A percentile compares a stretch with the other conserved stretches of the same genome.
These are phyloP conservation scores for Drosophila limbata DNA, from an alignment of 2,888 invertebrate genomes.

Conservation along the genomic window DNA sequence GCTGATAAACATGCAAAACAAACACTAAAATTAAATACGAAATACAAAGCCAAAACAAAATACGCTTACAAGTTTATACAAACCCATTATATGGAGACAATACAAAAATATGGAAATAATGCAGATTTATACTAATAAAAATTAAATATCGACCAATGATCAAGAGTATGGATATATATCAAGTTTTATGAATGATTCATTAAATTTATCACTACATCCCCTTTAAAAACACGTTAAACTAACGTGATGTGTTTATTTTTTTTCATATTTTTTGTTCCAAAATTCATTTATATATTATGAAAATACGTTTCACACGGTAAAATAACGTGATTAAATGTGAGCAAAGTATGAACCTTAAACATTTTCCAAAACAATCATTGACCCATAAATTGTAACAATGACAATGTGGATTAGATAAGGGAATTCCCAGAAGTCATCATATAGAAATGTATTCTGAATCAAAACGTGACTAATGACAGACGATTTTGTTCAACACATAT, in stretches of 20 bases:
- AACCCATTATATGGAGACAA: no score
- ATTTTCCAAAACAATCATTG: constrained; percentile 5
- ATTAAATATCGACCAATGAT: neutral
- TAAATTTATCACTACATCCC: neutral
- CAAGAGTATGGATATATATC: neutral
- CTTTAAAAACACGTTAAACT: neutral
- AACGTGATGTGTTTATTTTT: neutral
- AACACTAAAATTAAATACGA: constrained; percentile 15
- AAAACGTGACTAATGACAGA: constrained; percentile 16
- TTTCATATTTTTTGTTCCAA: neutral
- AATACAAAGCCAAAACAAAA: constrained; percentile 12
- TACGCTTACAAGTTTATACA: neutral
- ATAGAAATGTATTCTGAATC: neutral
- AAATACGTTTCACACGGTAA: neutral
- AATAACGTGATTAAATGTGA: constrained; percentile 25
- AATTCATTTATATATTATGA: neutral
- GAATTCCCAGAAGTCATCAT: constrained; percentile 30
- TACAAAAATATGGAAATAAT: neutral
- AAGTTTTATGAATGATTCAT: neutral
- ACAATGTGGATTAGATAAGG: constrained; percentile 39
- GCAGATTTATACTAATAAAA: neutral
- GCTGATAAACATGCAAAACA: constrained; percentile 17
- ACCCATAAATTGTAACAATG: constrained; percentile 19
- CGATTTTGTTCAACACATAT: neutral
- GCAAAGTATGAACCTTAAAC: neutral